Percentiles rank a stretch among this genome's conserved stretches.
phyloP scores from a whole-genome alignment of 2,113 vertebrate genomes.

The Sinocyclocheilus anshuiensis region DNA sequence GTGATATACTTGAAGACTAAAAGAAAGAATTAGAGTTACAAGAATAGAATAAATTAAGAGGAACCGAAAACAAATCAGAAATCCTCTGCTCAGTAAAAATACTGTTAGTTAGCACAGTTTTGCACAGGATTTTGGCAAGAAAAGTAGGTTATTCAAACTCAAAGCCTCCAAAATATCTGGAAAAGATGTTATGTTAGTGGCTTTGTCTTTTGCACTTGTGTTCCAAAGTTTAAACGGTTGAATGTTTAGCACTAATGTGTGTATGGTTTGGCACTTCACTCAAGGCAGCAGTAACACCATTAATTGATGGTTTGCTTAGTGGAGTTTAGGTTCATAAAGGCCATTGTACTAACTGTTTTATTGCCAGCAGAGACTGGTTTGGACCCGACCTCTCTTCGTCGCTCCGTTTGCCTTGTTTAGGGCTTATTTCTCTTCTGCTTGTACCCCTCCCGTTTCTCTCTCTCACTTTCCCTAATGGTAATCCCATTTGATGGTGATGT shows the following conservation, averaged over 20 bases:
- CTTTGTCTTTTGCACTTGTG: not conserved
- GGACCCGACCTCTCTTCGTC: slow-evolving; percentile 39
- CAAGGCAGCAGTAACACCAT: not conserved
- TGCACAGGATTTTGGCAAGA: not conserved
- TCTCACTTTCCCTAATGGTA: slow-evolving; percentile 63
- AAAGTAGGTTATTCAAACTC: slow-evolving; percentile 5
- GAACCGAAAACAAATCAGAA: not conserved
- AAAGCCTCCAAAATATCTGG: not conserved
- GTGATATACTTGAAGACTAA: not conserved
- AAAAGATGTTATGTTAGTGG: slow-evolving; percentile 14
- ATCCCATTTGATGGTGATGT: slow-evolving; percentile 73
- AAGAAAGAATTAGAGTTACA: not conserved
- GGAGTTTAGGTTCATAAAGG: slow-evolving; percentile 15
- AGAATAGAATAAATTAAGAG: not conserved
- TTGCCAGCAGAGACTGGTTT: slow-evolving; percentile 36
- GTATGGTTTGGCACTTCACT: not conserved
- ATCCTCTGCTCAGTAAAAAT: not conserved
- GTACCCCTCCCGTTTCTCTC: slow-evolving; percentile 34
- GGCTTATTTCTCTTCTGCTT: not conserved
- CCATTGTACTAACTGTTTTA: slow-evolving; percentile 23
- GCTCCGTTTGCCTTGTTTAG: slow-evolving; percentile 36
- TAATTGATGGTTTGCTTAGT: slow-evolving; percentile 36
- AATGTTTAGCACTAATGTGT: not conserved
- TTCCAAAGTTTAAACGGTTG: not conserved
- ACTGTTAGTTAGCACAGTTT: not conserved